Percentiles rank a stretch among this genome's conserved stretches.
Conservation (phyloP, 2,113 vertebrate genomes). For the Mixornis gularis region DNA sequence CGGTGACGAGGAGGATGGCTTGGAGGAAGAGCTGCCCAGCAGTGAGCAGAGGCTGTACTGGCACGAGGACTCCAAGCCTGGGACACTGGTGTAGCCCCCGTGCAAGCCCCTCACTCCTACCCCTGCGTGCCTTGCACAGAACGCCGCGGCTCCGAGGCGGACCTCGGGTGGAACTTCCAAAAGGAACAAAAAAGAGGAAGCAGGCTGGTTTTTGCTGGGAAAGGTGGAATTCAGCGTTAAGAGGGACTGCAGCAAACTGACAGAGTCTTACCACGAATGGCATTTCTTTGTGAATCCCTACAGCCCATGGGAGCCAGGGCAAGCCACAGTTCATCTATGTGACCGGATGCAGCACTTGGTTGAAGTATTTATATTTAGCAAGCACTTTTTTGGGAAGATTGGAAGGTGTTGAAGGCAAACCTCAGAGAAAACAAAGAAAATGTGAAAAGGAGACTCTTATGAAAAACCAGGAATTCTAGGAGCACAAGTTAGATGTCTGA, state of each 20-base stretch:
- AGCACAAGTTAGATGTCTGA: constrained; percentile 65
- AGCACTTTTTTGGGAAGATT: constrained; percentile 64
- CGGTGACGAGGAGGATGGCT: constrained; percentile 42
- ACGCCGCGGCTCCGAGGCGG: neutral
- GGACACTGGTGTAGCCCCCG: constrained; percentile 87
- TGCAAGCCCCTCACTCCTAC: constrained; percentile 33
- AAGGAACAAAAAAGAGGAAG: neutral
- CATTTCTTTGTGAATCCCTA: neutral
- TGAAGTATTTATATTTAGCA: constrained; percentile 50
- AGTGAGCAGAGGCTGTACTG: constrained; percentile 84
- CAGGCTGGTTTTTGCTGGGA: neutral
- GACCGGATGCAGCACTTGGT: constrained; percentile 37
- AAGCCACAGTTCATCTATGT: neutral
- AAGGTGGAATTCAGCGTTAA: neutral
- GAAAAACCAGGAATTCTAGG: neutral
- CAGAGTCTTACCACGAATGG: neutral
- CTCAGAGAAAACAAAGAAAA: constrained; percentile 15
- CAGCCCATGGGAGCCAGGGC: neutral
- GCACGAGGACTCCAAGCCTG: constrained; percentile 93
- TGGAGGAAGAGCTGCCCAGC: constrained; percentile 71
- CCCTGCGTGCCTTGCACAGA: constrained; percentile 82
- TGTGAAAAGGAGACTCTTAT: constrained; percentile 43
- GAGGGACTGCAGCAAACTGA: neutral
- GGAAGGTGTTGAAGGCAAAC: constrained; percentile 45
- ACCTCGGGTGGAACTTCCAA: neutral